A percentile compares a stretch with the other conserved stretches of the same genome.
Conservation (phyloP, 2,113 vertebrate genomes). For the Agelaius tricolor region DNA sequence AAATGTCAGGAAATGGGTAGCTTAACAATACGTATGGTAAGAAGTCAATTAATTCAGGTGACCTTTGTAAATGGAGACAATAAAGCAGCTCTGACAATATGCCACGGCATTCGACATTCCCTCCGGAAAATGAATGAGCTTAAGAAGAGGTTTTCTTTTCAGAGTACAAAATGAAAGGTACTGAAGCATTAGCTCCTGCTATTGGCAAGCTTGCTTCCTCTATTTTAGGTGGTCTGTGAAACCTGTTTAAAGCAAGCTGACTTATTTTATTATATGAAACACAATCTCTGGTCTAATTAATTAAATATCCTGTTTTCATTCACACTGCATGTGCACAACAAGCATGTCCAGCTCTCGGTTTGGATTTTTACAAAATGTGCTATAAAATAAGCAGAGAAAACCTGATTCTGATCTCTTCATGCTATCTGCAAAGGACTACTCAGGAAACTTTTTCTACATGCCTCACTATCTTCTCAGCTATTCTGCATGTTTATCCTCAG, state of each 20-base stretch:
- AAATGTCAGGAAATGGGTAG: conserved; percentile 52
- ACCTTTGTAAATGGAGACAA: conserved; percentile 76
- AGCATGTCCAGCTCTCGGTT: neutral
- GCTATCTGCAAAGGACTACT: conserved; percentile 31
- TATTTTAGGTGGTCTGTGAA: conserved; percentile 43
- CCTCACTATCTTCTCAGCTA: neutral
- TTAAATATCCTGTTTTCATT: conserved; percentile 4
- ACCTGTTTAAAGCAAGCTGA: conserved; percentile 36
- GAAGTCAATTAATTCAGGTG: conserved; percentile 76
- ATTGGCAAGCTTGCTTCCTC: conserved; percentile 60
- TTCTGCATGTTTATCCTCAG: neutral
- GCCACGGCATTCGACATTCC: conserved; percentile 61
- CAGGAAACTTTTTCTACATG: conserved; percentile 58
- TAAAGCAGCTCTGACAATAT: conserved; percentile 69
- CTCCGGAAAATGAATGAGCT: conserved; percentile 72
- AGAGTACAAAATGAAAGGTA: conserved; percentile 68
- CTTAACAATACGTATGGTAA: conserved; percentile 58
- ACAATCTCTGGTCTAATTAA: neutral
- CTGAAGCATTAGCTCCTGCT: conserved; percentile 65
- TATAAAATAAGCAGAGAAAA: conserved; percentile 36
- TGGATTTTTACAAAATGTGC: conserved; percentile 11
- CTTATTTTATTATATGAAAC: conserved; percentile 27
- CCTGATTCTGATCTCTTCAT: conserved; percentile 6
- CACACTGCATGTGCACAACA: neutral
- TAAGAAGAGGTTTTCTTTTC: conserved; percentile 67